These are phyloP conservation scores for Apotomis betuletana DNA, from an alignment of 2,888 invertebrate species.

Conservation along the genomic window DNA sequence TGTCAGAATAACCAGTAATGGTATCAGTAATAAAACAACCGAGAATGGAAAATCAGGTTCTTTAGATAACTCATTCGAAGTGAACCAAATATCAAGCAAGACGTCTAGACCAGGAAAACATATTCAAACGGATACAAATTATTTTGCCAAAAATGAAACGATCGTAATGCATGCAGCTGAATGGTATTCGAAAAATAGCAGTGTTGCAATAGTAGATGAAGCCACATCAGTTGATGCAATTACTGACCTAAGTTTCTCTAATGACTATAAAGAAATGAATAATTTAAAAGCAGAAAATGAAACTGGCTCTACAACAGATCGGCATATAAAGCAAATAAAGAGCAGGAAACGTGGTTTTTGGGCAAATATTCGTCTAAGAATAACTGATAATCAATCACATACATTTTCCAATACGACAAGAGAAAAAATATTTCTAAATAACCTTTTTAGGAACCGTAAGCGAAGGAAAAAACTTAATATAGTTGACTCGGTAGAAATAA, in stretches of 20 bases:
- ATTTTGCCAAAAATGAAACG: background rate
- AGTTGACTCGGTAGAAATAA: slow-evolving; percentile 19
- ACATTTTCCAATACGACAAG: slow-evolving; percentile 36
- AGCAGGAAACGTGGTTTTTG: slow-evolving; percentile 29
- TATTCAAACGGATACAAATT: background rate
- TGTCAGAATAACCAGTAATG: background rate
- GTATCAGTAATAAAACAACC: slow-evolving; percentile 1
- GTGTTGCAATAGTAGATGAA: background rate
- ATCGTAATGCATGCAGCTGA: background rate
- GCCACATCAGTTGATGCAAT: background rate
- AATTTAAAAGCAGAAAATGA: background rate
- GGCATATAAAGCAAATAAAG: background rate
- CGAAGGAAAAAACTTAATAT: slow-evolving; percentile 57
- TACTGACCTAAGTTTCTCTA: background rate
- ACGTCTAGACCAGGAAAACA: background rate
- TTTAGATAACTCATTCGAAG: background rate
- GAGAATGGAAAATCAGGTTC: no score
- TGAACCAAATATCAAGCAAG: background rate
- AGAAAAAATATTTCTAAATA: slow-evolving; percentile 40
- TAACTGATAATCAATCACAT: slow-evolving; percentile 44
- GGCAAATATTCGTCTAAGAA: slow-evolving; percentile 49
- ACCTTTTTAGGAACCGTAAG: slow-evolving; percentile 56
- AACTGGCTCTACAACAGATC: background rate
- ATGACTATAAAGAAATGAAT: background rate
- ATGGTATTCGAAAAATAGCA: background rate